Evolutionary conservation across 2,113 vertebrate species (phyloP).

Genomic region (Pseudopipra pipra): DNA sequence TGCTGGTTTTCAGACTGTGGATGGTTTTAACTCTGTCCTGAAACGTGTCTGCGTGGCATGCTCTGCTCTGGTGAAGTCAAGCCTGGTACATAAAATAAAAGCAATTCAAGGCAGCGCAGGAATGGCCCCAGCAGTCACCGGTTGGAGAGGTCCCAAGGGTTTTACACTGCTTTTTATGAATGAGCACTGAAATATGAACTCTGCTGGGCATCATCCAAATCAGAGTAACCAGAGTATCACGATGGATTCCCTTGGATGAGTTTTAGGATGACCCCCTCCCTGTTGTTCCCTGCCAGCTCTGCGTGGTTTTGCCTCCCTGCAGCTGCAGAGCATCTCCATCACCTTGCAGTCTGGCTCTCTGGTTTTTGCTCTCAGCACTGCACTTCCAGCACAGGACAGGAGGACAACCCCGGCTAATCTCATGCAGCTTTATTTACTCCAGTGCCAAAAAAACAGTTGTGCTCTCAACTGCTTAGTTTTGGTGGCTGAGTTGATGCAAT

Average conservation of each 20-base stretch:
- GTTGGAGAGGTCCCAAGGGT: background rate
- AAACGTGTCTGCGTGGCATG: constrained; percentile 8
- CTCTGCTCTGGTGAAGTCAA: background rate
- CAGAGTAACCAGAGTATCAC: background rate
- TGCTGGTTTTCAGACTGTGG: constrained; percentile 69
- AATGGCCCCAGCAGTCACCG: accelerated
- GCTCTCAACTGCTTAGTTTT: background rate
- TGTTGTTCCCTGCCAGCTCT: background rate
- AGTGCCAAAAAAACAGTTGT: background rate
- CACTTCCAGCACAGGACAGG: background rate
- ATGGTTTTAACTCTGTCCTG: constrained; percentile 76
- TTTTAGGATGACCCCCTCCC: background rate
- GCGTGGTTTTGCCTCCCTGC: background rate
- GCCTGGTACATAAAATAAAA: background rate
- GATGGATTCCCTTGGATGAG: background rate
- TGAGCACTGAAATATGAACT: background rate
- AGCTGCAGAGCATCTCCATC: background rate
- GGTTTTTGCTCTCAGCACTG: background rate
- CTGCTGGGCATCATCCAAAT: background rate
- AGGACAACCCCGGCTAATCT: background rate
- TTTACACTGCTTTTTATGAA: background rate
- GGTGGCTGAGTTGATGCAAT: background rate
- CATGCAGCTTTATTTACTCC: background rate
- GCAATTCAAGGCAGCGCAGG: background rate
- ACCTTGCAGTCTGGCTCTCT: background rate